Evolutionary conservation across 92 coral and sea anemone genomes (phyloP).

Genomic region (Actinostola sp.): DNA sequence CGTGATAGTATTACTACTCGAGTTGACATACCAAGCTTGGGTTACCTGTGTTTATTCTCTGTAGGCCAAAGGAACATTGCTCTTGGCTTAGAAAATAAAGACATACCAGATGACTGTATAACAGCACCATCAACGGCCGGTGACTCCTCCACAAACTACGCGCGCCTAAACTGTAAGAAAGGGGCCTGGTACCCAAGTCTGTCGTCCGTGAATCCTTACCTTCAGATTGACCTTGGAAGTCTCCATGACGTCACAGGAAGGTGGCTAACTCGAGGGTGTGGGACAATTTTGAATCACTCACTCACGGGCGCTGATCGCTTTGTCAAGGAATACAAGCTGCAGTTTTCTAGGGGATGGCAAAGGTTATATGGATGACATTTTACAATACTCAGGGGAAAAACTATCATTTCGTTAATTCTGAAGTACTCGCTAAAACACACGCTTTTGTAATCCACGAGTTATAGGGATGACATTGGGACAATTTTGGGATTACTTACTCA

Average conservation of each 20-base stretch:
- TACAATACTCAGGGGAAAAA: too few relatives aligned
- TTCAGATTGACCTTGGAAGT: slow-evolving; percentile 61
- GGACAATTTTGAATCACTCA: too few relatives aligned
- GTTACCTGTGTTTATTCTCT: neutral
- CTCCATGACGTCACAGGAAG: slow-evolving; percentile 52
- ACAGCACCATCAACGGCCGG: slow-evolving; percentile 60
- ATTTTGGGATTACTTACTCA: too few relatives aligned
- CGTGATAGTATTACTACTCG: too few relatives aligned
- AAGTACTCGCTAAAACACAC: too few relatives aligned
- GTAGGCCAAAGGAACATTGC: slow-evolving; percentile 21
- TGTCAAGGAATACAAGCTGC: slow-evolving; percentile 56
- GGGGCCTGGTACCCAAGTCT: slow-evolving; percentile 61
- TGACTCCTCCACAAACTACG: slow-evolving; percentile 57
- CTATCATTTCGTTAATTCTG: too few relatives aligned
- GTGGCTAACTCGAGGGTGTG: slow-evolving; percentile 66
- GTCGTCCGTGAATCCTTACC: slow-evolving; percentile 31
- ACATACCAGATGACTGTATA: slow-evolving; percentile 56
- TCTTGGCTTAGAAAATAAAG: slow-evolving; percentile 53
- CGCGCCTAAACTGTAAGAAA: slow-evolving; percentile 44
- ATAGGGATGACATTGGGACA: too few relatives aligned
- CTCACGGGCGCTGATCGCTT: slow-evolving; percentile 54
- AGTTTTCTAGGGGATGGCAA: slow-evolving; percentile 34
- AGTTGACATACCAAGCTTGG: too few relatives aligned
- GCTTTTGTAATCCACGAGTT: too few relatives aligned
- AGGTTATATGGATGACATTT: too few relatives aligned